Conservation (phyloP, 2,888 invertebrate genomes). For the Copidosoma aretas region DNA sequence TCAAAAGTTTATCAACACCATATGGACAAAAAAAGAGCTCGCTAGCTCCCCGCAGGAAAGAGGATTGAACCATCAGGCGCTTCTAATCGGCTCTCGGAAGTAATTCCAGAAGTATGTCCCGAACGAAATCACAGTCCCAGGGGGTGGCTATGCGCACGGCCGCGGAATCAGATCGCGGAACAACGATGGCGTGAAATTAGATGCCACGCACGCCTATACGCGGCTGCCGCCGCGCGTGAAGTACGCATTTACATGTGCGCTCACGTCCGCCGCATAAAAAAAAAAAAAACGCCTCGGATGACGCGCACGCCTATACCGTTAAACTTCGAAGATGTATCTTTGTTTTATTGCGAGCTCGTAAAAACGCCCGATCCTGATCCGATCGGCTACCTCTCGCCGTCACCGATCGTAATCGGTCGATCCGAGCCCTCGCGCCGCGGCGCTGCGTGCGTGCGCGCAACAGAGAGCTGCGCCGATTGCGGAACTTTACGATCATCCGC, state of each 20-base stretch:
- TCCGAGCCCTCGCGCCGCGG: slow-evolving; percentile 46
- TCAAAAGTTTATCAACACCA: too few species aligned
- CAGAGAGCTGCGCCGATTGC: slow-evolving; percentile 36
- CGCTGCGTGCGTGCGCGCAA: slow-evolving; percentile 27
- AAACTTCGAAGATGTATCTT: not conserved
- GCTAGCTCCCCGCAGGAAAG: too few species aligned
- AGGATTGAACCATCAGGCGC: too few species aligned
- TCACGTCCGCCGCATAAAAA: not conserved
- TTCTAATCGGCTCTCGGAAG: too few species aligned
- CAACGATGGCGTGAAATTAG: slow-evolving; percentile 37
- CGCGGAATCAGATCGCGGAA: slow-evolving; percentile 28
- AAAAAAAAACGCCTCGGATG: not conserved
- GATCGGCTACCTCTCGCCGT: slow-evolving; percentile 47
- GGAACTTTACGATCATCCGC: slow-evolving; percentile 49
- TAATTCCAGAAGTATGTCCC: too few species aligned
- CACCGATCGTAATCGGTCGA: slow-evolving; percentile 56
- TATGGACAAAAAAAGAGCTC: too few species aligned
- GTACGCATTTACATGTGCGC: not conserved
- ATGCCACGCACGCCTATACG: slow-evolving; percentile 18
- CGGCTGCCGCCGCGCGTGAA: not conserved
- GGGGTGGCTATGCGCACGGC: slow-evolving; percentile 4
- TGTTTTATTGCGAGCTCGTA: not conserved
- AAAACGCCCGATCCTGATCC: slow-evolving; percentile 50
- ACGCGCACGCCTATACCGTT: slow-evolving; percentile 21
- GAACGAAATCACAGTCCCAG: too few species aligned